Base-by-base conservation (phyloP, 37 sponge, comb jelly and placozoan genomes). In the Theonella swinhoei region DNA sequence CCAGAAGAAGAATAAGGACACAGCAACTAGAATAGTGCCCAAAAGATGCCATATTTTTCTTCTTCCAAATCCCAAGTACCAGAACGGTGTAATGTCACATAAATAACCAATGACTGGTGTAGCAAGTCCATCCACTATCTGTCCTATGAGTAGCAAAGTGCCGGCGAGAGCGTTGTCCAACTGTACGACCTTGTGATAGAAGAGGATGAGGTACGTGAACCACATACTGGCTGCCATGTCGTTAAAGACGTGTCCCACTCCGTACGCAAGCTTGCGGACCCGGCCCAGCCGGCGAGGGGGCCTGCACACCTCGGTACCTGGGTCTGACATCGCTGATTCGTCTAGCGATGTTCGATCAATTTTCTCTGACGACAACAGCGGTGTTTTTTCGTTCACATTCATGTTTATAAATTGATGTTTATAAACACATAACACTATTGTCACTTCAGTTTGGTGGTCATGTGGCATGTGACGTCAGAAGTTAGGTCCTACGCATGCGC, bases 161-260 rank as follows among this genome's bases (percentile, higher is more conserved):
- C 99, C 99, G 23, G 99, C 96, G 19, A 77, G 69, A 19, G 74
- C 42, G 74, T 95, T 95, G 71, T 68, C 41, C 23, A 95, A 58
- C 23, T 35, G 47, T 19, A 91, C 42, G 11, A 98, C 96, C 39
- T 60, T 71, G 69, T 95, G 96, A 58, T 81, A 94, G 87, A 89
- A 98, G 31, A 98, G 65, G 0, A 98, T 74, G 29, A 98, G 78
- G 74, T 98, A 98, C 26, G 93, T 94, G 75, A 98, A 98, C 99
- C 99, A 98, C 86, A 95, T 91, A 36, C 94, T 88, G 72, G 99
- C 94, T 75, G 92, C 91, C 36, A 98, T 76, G 79, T 98, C 99
- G 78, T 98, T 98, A 38, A 95, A 88, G 30, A 98, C 83, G 66
- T 98, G 99, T n/a, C 99, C 99, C 30, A 95, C 86, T 5, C 96